Conservation (phyloP, 2,797 vertebrate genomes). For the Cirrhinus molitorella region DNA sequence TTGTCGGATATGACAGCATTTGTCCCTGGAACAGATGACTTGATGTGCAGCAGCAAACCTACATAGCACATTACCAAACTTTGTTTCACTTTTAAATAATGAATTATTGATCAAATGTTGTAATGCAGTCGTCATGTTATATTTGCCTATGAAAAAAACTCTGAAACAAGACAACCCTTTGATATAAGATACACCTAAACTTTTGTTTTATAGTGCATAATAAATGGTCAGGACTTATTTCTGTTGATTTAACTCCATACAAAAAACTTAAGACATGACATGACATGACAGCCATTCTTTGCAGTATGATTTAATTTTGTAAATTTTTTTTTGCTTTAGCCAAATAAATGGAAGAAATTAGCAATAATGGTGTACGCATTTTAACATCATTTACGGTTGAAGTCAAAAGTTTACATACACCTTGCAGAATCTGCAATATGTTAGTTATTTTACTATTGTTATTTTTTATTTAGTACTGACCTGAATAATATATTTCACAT, state of each 20-base stretch:
- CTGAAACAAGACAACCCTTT: neutral
- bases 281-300: neutral
- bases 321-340: neutral
- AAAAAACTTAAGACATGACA: neutral
- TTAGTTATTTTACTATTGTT: too few relatives aligned
- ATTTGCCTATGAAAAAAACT: neutral
- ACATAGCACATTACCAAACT: conserved; percentile 1
- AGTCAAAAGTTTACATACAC: too few relatives aligned
- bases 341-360: neutral
- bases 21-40: conserved; percentile 10
- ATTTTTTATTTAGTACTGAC: too few relatives aligned
- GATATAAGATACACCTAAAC: neutral
- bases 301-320: neutral
- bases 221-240: neutral
- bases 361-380: neutral
- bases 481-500: too few relatives aligned
- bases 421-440: too few relatives aligned
- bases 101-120: conserved; percentile 37
- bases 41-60: conserved; percentile 6
- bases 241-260: neutral
- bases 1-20: conserved; percentile 33
- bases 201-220: neutral
- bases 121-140: conserved; percentile 21
- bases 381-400: neutral
- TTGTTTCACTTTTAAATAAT: conserved; percentile 6